Base-by-base conservation (phyloP, 2,888 invertebrate species). In the Acrobasis repandana region DNA sequence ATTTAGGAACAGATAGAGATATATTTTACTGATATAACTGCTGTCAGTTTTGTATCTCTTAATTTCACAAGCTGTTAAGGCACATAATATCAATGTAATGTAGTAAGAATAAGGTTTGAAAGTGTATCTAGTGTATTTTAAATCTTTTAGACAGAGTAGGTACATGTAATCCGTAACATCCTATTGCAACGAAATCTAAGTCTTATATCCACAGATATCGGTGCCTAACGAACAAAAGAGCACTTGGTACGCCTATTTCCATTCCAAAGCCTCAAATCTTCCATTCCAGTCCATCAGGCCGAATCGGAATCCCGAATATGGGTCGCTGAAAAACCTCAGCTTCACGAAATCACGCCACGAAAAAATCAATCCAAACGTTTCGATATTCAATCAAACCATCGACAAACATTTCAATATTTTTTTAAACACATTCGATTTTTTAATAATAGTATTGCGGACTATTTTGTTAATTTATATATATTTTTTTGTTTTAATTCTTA, bases 291-390 rank as follows among this genome's bases (percentile, higher is more conserved):
- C 57, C 38, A 43, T 18, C 56, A 36, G 50, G 60, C 61, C 57
- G 47, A 59, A 57, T 58, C 56, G 61, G 61, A 66, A 67, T 59
- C 51, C 63, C 51, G 43, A 60, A 63, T 57, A 62, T 66, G 61
- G 61, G 61, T 56, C 56, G 60, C 51, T 64, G 66, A 68, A 76
- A 78, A 79, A 77, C 78, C 76, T 76, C 76, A 79, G 72, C 70
- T 74, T 67, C 68, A 69, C 70, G 54, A 77, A 77, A 79, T 71
- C 69, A 69, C 71, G 74, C 67, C 73, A 70, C 71, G 77, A 82
- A 86, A 83, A 87, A 88, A 86, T 87, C 86, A 88, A 87, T 88
- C 79, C 76, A 70, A 67, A 73, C 71, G 70, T 66, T 71, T 68
- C 75, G 73, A 78, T 79, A 68, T 61, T 28, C 34, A 15, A 58